Percentiles rank a stretch among this genome's conserved stretches.
Conservation (phyloP, 2,888 invertebrate genomes). For the Caenorhabditis macrosperma region DNA sequence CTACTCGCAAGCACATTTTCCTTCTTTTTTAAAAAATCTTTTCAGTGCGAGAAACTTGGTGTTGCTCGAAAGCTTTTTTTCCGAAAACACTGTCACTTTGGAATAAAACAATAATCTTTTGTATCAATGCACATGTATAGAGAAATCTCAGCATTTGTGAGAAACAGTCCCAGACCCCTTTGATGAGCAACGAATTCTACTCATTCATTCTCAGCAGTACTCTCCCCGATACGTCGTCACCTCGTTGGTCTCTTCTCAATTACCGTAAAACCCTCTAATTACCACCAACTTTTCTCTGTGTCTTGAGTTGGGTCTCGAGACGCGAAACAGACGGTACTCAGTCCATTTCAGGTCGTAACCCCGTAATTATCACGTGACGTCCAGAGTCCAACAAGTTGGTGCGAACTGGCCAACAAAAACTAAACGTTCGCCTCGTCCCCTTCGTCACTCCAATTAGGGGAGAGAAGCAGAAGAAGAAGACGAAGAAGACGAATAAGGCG, state of each 20-base stretch:
- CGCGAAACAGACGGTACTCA: too few species aligned
- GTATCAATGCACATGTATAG: too few species aligned
- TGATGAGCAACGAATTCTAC: not conserved
- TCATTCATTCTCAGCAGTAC: not conserved
- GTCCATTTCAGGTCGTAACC: slow-evolving; percentile 28
- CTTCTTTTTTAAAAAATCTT: too few species aligned
- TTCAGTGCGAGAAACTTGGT: too few species aligned
- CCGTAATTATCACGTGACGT: slow-evolving; percentile 18
- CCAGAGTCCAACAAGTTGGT: slow-evolving; percentile 3
- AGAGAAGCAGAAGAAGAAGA: not conserved
- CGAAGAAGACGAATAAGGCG: slow-evolving; percentile 4
- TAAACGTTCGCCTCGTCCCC: not conserved
- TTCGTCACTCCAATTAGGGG: not conserved
- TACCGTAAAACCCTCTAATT: slow-evolving; percentile 19
- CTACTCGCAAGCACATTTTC: too few species aligned
- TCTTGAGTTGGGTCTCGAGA: slow-evolving; percentile 10
- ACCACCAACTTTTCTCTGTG: slow-evolving; percentile 23
- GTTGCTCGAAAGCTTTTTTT: too few species aligned
- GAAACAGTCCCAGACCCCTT: too few species aligned
- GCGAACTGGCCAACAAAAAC: too few species aligned
- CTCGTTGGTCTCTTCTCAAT: slow-evolving; percentile 28
- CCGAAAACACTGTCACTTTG: too few species aligned
- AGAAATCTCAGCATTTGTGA: too few species aligned
- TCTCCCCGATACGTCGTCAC: not conserved
- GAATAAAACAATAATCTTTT: too few species aligned